phyloP scores from a whole-genome alignment of 2,888 invertebrate genomes.

The Drosophila mulleri region DNA sequence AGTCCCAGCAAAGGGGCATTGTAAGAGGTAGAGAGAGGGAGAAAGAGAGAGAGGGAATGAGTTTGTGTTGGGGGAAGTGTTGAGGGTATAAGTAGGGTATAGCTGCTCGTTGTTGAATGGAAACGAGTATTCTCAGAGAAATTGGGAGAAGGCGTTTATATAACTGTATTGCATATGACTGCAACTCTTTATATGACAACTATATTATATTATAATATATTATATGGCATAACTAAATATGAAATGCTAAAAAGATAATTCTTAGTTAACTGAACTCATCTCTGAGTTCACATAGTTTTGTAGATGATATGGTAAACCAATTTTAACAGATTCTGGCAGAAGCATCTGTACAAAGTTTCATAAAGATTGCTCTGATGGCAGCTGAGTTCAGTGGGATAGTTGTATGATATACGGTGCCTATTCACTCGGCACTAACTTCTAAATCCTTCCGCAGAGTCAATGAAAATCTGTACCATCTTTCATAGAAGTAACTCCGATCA shows the following conservation, averaged over 20 bases:
- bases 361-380: not conserved
- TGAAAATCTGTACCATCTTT: not conserved
- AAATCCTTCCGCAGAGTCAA: not conserved
- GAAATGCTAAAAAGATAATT: not conserved
- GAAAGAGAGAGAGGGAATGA: not conserved
- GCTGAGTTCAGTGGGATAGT: constrained; percentile 2
- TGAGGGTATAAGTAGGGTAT: not conserved
- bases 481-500: not conserved
- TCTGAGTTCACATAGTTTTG: not conserved
- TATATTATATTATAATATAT: too few relatives aligned
- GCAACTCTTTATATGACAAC: too few relatives aligned
- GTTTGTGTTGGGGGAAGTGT: not conserved
- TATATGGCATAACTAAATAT: too few relatives aligned
- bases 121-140: constrained; percentile 48
- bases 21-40: not conserved
- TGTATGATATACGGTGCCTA: not conserved
- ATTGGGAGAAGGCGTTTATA: not conserved
- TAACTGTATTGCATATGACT: not conserved
- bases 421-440: too few relatives aligned
- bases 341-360: not conserved
- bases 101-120: constrained; percentile 12
- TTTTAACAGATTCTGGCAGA: too few relatives aligned
- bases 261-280: not conserved
- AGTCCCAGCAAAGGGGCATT: not conserved
- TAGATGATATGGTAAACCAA: not conserved